Percentiles rank a stretch among this genome's conserved stretches.
Evolutionary conservation across 2,797 vertebrate species (phyloP).

Genomic region (Neostethus bicornis): DNA sequence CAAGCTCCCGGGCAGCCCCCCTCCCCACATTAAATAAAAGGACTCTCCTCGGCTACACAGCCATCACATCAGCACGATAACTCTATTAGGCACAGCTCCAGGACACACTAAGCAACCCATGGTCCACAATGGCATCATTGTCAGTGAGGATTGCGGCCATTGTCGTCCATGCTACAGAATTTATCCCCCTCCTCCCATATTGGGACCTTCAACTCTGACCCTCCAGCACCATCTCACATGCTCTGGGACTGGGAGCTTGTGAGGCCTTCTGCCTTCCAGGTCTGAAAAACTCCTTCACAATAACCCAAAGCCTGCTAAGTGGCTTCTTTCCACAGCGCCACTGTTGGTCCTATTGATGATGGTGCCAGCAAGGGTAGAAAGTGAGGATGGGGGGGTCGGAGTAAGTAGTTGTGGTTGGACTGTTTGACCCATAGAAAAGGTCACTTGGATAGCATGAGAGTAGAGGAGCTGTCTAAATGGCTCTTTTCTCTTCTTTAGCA

Average conservation of each 20-base stretch:
- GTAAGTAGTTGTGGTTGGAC: conserved; percentile 52
- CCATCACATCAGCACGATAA: conserved; percentile 78
- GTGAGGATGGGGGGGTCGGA: conserved; percentile 6
- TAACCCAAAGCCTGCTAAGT: conserved; percentile 66
- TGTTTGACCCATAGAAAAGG: conserved; percentile 75
- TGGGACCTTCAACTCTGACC: conserved; percentile 79
- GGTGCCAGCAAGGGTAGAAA: conserved; percentile 46
- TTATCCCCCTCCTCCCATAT: conserved; percentile 76
- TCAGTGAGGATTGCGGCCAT: conserved; percentile 72
- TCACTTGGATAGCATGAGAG: conserved; percentile 76
- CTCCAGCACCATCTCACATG: conserved; percentile 64
- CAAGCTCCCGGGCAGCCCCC: conserved; percentile 55
- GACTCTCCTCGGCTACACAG: conserved; percentile 64
- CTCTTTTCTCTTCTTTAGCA: conserved; percentile 69
- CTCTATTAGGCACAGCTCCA: conserved; percentile 81
- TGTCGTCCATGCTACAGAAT: conserved; percentile 75
- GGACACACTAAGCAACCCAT: conserved; percentile 73
- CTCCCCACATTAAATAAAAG: conserved; percentile 56
- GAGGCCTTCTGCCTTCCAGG: conserved; percentile 57
- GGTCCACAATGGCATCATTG: conserved; percentile 78
- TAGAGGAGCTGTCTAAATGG: conserved; percentile 72
- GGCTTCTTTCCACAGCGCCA: conserved; percentile 53
- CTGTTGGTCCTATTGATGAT: conserved; percentile 66
- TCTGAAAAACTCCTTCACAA: conserved; percentile 61
- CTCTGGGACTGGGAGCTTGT: conserved; percentile 51